Conservation (phyloP, 1,140 invertebrate genomes). For the Tetramorium alpestre region DNA sequence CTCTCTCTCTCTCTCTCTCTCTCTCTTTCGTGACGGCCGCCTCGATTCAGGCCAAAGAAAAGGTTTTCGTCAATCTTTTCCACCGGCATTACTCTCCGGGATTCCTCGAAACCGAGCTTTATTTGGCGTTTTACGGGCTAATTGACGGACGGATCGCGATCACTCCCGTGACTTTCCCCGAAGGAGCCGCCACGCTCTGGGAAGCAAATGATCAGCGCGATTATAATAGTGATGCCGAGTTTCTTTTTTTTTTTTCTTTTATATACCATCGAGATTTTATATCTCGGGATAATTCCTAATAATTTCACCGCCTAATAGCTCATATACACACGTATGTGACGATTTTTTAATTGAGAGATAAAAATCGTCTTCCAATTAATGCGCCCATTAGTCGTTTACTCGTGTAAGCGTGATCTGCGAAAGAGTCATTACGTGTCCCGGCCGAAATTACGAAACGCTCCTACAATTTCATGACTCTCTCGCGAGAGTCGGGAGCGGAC, state of each 20-base stretch:
- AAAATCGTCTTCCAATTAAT: constrained; percentile 23
- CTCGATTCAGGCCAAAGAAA: constrained; percentile 18
- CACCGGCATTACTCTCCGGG: constrained; percentile 1
- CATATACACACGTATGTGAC: neutral
- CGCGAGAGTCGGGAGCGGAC: neutral
- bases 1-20: constrained; percentile 52
- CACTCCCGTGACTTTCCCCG: neutral
- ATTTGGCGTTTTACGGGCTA: constrained; percentile 39
- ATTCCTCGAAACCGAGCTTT: constrained; percentile 44
- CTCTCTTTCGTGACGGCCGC: constrained; percentile 14
- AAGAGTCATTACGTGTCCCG: constrained; percentile 4
- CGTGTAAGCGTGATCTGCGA: neutral
- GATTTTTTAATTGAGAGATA: neutral
- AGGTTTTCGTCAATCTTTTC: constrained; percentile 55
- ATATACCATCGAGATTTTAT: neutral
- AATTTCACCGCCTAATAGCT: neutral
- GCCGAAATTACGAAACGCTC: constrained; percentile 27
- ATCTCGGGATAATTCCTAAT: neutral
- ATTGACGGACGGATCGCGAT: constrained; percentile 41
- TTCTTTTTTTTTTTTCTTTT: neutral
- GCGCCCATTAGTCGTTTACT: constrained; percentile 6
- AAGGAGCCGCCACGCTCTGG: neutral
- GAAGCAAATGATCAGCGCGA: neutral
- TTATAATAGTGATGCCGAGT: neutral
- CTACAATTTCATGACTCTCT: neutral